Evolutionary conservation across 2,113 vertebrate genomes (phyloP).

Genomic region (Paramisgurnus dabryanus): DNA sequence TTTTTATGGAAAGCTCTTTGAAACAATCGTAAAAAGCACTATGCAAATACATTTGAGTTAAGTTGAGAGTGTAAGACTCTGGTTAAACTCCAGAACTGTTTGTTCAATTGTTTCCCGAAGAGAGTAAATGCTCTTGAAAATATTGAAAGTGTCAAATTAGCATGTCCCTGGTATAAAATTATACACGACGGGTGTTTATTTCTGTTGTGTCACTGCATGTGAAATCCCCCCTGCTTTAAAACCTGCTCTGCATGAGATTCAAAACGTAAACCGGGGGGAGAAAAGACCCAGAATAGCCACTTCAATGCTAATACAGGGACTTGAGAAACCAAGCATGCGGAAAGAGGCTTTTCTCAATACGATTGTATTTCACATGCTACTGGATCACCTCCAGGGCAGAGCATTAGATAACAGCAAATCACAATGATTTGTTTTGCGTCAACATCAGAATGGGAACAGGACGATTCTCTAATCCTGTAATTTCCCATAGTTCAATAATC

Average conservation of each 20-base stretch:
- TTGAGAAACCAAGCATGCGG: slow-evolving; percentile 21
- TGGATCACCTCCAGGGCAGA: slow-evolving; percentile 38
- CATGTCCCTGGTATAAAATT: slow-evolving; percentile 53
- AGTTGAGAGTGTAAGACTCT: neutral
- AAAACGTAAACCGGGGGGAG: slow-evolving; percentile 1
- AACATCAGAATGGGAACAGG: slow-evolving; percentile 36
- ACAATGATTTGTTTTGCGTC: slow-evolving; percentile 48
- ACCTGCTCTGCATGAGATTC: slow-evolving; percentile 16
- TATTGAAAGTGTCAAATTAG: slow-evolving; percentile 6
- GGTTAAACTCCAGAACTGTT: neutral
- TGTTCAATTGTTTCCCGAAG: slow-evolving; percentile 1
- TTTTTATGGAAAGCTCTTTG: too few species aligned
- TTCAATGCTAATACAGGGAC: slow-evolving; percentile 47
- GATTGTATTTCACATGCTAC: slow-evolving; percentile 41
- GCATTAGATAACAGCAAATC: slow-evolving; percentile 49
- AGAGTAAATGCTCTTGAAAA: slow-evolving; percentile 11
- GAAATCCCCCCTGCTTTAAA: slow-evolving; percentile 27
- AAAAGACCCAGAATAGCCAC: slow-evolving; percentile 42
- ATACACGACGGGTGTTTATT: neutral
- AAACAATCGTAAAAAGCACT: too few species aligned
- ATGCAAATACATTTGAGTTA: too few species aligned
- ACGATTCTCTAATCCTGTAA: slow-evolving; percentile 17
- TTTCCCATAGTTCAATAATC: slow-evolving; percentile 42
- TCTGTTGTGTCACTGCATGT: neutral
- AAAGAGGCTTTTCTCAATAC: slow-evolving; percentile 18